Evolutionary conservation across 2,797 vertebrate genomes (phyloP), one percentile per base, ranked within the genome.

Genomic region (Hypotaenidia philippensis): DNA sequence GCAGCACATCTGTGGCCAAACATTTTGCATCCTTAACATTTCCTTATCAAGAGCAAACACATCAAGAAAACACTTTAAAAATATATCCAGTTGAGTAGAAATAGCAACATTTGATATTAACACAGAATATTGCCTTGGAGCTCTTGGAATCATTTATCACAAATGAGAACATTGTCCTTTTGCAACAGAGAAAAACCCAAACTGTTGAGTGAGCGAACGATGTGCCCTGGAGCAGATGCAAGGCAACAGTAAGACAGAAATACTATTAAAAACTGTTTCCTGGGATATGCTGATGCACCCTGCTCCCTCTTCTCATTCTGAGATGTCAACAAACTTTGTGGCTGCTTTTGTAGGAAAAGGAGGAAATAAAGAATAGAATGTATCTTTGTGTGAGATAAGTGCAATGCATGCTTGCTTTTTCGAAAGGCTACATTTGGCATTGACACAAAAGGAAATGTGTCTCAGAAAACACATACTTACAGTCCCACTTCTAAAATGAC

Each of bases 21-120:
- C 25, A 6, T 59, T 89, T 87, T 81, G 6, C 52, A 69, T 91
- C 71, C 47, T 80, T 89, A 87, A 80, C 47, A 76, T 44, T 89
- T 89, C 47, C 32, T 95, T 95, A 85, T 94, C 87, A 49, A 60
- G 38, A 34, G 17, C 29, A 94, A 80, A 74, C 1, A 1, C 36
- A 83, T 80, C 40, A 88, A 82, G 70, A 84, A 87, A 59, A 20
- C 22, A 66, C 81, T 92, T 88, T 23, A 85, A 89, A 90, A 89
- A 52, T 76, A 89, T 41, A 66, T 22, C 7, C 52, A 75, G 56
- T 47, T 80, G 87, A 85, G 32, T 38, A 89, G 57, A 95, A 89
- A 87, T 41, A 91, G 10, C 34, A 93, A 63, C 44, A 68, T 74
- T 83, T 83, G 76, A 69, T 94, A 83, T 80, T 61, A 92, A 63